Base-by-base conservation (phyloP, 1,140 invertebrate species). In the Scaptomyza graminum region DNA sequence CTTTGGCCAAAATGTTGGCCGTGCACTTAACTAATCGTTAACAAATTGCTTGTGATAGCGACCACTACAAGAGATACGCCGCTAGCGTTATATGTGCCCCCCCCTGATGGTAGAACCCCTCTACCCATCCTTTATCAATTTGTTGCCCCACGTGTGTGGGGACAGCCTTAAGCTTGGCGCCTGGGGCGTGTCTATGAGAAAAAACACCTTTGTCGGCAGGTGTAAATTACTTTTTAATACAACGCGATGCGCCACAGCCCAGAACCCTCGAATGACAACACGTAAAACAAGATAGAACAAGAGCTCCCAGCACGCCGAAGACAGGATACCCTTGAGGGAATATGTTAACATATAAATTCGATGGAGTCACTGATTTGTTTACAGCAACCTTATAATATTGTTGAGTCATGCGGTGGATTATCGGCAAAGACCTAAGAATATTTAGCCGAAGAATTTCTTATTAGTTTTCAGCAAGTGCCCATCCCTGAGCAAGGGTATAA, bases 221-320 rank as follows among this genome's bases (percentile, higher is more conserved):
- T 87, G 83, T 82, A 87, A 87, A 87, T 87, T 75, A 88, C 79
- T 88, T 88, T 88, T 87, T 79, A 87, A 87, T 88, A 79, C 67
- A 25, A 41, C 69, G 69, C 69, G 49, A 72, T 55, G 69, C 47
- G 70, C 37, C 57, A 64, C 73, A 74, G 59, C 31, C 31, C 31
- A 34, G 31, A 74, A 50, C 74, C 66, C 8, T 34, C 54, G 39
- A 66, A 65, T 67, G 76, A 72, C 80, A 69, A 41, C 41, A 51
- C 61, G 25, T 9, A 59, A 59, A 75, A 37, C n/a, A 31, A n/a
- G 13, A 51, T 44, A 52, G 52, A 47, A 60, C 22, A 15, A 18
- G n/a, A n/a, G 37, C 5, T 0, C 12, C n/a, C n/a, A 3, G 2
- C 37, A 41, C 11, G 12, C 12, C 37, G n/a, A 41, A n/a, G n/a